Evolutionary conservation across 2,888 invertebrate genomes (phyloP), one percentile per base, ranked within the genome.

Genomic region (Oscheius sp.): DNA sequence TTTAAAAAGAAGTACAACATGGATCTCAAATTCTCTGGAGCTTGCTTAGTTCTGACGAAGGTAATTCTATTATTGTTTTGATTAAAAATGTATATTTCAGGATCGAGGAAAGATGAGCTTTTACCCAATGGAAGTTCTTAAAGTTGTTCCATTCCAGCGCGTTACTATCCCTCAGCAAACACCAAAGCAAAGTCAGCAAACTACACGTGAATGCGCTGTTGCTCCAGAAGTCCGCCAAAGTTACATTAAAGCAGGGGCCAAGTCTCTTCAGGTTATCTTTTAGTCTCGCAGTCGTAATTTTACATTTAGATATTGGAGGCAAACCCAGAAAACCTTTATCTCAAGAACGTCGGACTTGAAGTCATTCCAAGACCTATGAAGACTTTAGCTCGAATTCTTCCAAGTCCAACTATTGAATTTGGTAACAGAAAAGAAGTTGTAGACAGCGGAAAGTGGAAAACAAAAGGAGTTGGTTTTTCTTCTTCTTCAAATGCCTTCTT

Each of bases 111-210:
- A 71, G 29, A 63, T 63, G 27, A 75, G 74, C 65, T 69, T 39
- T 52, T 79, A 67, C 25, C 81, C 81, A 0, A 67, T 73, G 65
- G 81, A 81, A 45, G 17, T 80, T 31, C 55, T 74, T 63, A 69
- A 68, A 0, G 74, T 81, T 25, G 31, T 72, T 1, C 70, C 68
- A 25, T 73, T 71, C 46, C 81, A 81, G 58, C 67, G 81, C 2
- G 81, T 81, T 0, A 74, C 74, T 1, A 72, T 77, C 34, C 61
- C 70, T 1, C 79, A 81, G 52, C 69, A 70, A 29, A 79, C 76
- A 5, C 25, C 72, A 3, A 27, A 57, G 1, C 75, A 79, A 67
- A 71, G 67, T 12, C 64, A 3, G 4, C 12, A 6, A 12, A 42
- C 42, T 42, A 42, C 42, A 3, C 4, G 12, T 3, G 42, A 3